A percentile compares a stretch with the other conserved stretches of the same genome.
These are phyloP conservation scores for Gopherus flavomarginatus DNA, from an alignment of 2,113 vertebrate species.

Conservation along the genomic window DNA sequence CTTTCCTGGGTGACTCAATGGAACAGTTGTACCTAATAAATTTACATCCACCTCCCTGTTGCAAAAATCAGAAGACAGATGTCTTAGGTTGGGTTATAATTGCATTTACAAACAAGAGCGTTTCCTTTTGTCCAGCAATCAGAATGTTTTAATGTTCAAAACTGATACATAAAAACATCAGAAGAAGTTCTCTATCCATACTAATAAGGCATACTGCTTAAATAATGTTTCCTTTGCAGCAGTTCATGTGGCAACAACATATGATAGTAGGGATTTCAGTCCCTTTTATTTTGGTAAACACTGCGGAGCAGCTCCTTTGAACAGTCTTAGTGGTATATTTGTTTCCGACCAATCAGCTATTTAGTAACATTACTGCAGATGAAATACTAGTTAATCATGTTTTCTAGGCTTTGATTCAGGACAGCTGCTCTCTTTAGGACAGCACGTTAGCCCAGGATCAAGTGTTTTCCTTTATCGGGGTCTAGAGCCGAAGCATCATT, in stretches of 20 bases:
- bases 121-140: neutral
- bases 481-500: neutral
- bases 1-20: conserved; percentile 93
- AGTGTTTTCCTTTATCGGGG: neutral
- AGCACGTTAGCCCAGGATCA: neutral
- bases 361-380: neutral
- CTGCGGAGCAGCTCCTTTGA: neutral
- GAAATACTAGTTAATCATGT: neutral
- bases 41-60: conserved; percentile 95
- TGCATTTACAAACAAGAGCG: neutral
- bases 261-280: neutral
- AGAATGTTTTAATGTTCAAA: neutral
- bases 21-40: conserved; percentile 98
- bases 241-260: neutral
- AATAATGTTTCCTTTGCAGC: neutral
- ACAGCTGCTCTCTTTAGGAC: neutral
- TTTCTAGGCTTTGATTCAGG: neutral
- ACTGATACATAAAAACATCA: fast-evolving
- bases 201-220: neutral
- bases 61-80: conserved; percentile 44
- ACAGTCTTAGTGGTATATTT: neutral
- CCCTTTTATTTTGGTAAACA: neutral
- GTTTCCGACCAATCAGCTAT: neutral
- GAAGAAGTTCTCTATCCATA: neutral
- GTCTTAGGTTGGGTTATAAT: neutral